phyloP scores from a whole-genome alignment of 2,113 vertebrate species.

The Sinocyclocheilus grahami region DNA sequence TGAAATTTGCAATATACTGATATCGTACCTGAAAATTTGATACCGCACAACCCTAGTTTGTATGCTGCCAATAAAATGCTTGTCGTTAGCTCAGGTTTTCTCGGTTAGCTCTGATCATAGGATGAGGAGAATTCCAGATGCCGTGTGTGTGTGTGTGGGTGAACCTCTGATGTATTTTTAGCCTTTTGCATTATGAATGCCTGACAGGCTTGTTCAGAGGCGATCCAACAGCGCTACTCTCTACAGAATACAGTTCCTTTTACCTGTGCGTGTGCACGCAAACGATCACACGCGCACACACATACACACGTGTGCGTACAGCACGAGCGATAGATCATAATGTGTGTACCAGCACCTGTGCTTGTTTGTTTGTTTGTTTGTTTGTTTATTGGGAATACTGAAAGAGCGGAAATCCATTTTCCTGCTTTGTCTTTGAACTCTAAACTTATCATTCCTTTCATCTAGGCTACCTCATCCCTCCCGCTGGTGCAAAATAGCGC shows the following conservation, averaged over 20 bases:
- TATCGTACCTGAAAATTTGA: not conserved
- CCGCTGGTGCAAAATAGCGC: not conserved
- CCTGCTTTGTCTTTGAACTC: constrained; percentile 20
- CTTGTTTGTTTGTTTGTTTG: not conserved
- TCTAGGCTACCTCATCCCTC: constrained; percentile 19
- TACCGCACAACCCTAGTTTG: not conserved
- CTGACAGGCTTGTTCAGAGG: constrained; percentile 72
- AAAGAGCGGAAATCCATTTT: constrained; percentile 28
- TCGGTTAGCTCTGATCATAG: constrained; percentile 16
- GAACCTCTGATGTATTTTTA: constrained; percentile 78
- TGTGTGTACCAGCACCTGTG: constrained; percentile 14
- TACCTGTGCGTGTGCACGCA: constrained; percentile 37
- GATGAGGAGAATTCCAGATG: constrained; percentile 44
- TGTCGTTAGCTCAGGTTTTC: constrained; percentile 8
- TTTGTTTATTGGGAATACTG: constrained; percentile 19
- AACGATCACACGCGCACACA: constrained; percentile 9
- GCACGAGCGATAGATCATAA: not conserved
- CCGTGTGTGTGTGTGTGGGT: constrained; percentile 34
- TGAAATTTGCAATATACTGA: not conserved
- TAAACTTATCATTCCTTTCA: constrained; percentile 28
- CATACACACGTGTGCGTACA: not conserved
- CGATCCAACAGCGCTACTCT: constrained; percentile 49
- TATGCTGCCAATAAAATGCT: not conserved
- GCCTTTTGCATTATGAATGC: constrained; percentile 77
- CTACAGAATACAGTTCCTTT: constrained; percentile 51